Evolutionary conservation across 2,888 invertebrate species (phyloP).

Genomic region (Eupeodes luniger): DNA sequence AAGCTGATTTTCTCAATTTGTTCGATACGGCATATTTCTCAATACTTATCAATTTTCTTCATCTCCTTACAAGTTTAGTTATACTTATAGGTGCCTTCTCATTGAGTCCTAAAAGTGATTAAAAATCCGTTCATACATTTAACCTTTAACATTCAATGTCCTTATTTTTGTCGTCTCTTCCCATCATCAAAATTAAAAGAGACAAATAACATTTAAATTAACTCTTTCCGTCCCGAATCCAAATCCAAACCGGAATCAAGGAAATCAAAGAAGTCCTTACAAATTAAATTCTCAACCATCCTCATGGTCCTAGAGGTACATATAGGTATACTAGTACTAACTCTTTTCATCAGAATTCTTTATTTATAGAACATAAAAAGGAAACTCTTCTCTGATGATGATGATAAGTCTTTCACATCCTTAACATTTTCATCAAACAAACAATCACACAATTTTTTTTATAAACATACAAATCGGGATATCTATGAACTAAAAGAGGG

Average conservation of each 20-base stretch:
- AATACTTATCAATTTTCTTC: too few species aligned
- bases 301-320: background rate
- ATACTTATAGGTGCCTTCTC: too few species aligned
- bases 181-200: background rate
- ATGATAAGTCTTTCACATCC: background rate
- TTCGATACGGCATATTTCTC: too few species aligned
- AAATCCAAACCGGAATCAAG: conserved; percentile 16
- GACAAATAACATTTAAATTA: conserved; percentile 31
- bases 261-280: conserved; percentile 38
- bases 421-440: conserved; percentile 4
- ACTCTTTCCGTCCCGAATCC: conserved; percentile 14
- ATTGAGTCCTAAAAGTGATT: background rate
- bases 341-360: background rate
- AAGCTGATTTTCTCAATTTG: too few species aligned
- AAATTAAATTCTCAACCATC: conserved; percentile 37
- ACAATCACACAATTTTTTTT: background rate
- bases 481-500: background rate
- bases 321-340: too few species aligned
- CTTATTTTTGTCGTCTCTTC: background rate
- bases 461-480: background rate
- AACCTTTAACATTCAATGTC: background rate
- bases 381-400: background rate
- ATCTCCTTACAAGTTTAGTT: too few species aligned
- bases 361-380: background rate
- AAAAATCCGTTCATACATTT: background rate